These are phyloP conservation scores for Lacerta agilis DNA, from an alignment of 2,797 vertebrate species.

Conservation along the genomic window DNA sequence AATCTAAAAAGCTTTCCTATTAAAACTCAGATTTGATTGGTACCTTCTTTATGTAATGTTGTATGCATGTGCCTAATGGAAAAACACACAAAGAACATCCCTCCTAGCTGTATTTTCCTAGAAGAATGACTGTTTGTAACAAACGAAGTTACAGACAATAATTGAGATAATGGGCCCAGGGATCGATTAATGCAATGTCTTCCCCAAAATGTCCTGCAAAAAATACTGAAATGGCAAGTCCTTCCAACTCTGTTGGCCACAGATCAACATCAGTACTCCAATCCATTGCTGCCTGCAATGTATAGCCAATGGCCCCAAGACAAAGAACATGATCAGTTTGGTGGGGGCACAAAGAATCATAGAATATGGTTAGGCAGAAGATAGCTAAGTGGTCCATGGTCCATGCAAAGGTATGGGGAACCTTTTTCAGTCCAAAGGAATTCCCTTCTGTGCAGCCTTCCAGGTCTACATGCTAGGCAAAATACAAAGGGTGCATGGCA, in stretches of 20 bases:
- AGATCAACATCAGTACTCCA: background rate
- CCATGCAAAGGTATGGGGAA: too few relatives aligned
- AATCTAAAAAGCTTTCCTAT: slow-evolving; percentile 8
- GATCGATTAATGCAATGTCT: background rate
- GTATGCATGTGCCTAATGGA: background rate
- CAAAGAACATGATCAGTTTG: background rate
- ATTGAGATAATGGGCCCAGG: background rate
- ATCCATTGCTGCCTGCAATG: background rate
- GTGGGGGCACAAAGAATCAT: too few relatives aligned
- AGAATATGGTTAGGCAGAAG: background rate
- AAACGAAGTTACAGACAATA: background rate
- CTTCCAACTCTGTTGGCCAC: background rate
- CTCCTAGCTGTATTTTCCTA: background rate
- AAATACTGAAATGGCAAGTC: background rate
- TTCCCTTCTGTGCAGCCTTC: too few relatives aligned
- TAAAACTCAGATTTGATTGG: background rate
- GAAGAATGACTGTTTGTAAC: background rate
- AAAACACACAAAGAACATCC: slow-evolving; percentile 16
- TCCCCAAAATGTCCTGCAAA: background rate
- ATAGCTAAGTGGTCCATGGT: too few relatives aligned
- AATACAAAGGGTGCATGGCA: too few relatives aligned
- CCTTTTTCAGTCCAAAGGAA: too few relatives aligned
- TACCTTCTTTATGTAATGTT: slow-evolving; percentile 25
- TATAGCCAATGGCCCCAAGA: background rate
- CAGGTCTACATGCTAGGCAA: too few relatives aligned